These are phyloP conservation scores for Rutpela maculata DNA, from an alignment of 2,888 invertebrate genomes.

Conservation along the genomic window DNA sequence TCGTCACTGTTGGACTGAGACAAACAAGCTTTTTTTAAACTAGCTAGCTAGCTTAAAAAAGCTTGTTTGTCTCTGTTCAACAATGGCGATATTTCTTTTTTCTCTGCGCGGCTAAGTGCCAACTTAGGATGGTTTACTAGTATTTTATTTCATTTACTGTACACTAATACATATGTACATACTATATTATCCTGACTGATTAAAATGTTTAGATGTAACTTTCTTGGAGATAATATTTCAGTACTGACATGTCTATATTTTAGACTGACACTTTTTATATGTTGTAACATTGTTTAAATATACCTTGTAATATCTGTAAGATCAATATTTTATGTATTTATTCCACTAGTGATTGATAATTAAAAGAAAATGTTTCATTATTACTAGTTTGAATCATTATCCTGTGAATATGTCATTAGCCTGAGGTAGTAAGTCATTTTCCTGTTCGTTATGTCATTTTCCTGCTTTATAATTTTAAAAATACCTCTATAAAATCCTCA, in stretches of 20 bases:
- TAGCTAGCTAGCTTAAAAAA: no score
- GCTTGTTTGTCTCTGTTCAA: no score
- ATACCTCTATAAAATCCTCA: not conserved
- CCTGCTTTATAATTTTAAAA: not conserved
- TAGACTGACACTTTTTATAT: not conserved
- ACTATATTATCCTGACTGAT: not conserved
- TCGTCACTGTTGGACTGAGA: no score
- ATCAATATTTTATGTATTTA: not conserved
- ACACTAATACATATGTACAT: not conserved
- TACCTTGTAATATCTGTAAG: not conserved
- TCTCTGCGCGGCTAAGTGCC: no score
- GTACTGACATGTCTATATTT: not conserved
- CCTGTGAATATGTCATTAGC: not conserved
- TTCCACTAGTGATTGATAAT: not conserved
- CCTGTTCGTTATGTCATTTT: not conserved
- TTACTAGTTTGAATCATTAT: constrained; percentile 3
- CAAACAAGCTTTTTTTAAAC: no score
- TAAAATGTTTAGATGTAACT: not conserved
- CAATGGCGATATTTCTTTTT: no score
- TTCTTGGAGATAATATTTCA: not conserved
- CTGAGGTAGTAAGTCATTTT: not conserved
- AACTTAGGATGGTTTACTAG: no score
- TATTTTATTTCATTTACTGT: not conserved
- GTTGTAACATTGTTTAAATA: not conserved
- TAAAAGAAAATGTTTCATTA: constrained; percentile 2